Percentiles rank a stretch among this genome's conserved stretches.
phyloP scores from a whole-genome alignment of 2,113 vertebrate genomes.

The Heterochromis multidens region DNA sequence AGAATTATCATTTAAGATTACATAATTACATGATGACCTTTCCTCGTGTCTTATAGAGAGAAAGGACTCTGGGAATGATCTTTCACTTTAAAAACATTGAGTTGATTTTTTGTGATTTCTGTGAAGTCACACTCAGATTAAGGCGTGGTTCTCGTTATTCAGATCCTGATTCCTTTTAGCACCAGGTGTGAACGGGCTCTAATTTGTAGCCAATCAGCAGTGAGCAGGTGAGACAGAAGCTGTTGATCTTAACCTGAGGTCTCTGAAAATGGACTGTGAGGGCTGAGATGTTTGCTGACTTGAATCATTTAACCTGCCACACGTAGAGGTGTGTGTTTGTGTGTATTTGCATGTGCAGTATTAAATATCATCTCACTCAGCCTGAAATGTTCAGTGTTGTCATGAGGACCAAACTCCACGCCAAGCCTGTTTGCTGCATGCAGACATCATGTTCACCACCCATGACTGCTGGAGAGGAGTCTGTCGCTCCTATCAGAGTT shows the following conservation, averaged over 20 bases:
- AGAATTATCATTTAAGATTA: not conserved
- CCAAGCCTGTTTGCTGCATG: slow-evolving; percentile 17
- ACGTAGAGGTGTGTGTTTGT: not conserved
- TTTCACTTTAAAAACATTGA: too few relatives aligned
- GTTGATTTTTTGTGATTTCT: fast-evolving
- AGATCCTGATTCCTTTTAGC: not conserved
- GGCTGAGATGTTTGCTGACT: not conserved
- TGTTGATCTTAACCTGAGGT: not conserved
- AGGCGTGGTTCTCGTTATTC: not conserved
- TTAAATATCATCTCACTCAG: not conserved
- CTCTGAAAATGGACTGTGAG: not conserved
- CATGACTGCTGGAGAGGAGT: slow-evolving; percentile 48
- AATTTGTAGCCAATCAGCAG: not conserved
- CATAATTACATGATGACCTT: not conserved
- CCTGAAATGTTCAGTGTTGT: slow-evolving; percentile 15
- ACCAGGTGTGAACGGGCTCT: not conserved
- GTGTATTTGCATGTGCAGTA: not conserved
- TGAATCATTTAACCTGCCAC: not conserved
- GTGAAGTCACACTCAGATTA: fast-evolving
- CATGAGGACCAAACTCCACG: slow-evolving; percentile 56
- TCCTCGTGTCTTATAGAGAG: not conserved
- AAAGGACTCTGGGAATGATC: fast-evolving
- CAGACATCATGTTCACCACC: slow-evolving; percentile 13
- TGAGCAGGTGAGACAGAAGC: not conserved
- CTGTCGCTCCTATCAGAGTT: slow-evolving; percentile 13